Evolutionary conservation across 2,888 invertebrate species (phyloP).

Genomic region (Barypeithes pellucidus): DNA sequence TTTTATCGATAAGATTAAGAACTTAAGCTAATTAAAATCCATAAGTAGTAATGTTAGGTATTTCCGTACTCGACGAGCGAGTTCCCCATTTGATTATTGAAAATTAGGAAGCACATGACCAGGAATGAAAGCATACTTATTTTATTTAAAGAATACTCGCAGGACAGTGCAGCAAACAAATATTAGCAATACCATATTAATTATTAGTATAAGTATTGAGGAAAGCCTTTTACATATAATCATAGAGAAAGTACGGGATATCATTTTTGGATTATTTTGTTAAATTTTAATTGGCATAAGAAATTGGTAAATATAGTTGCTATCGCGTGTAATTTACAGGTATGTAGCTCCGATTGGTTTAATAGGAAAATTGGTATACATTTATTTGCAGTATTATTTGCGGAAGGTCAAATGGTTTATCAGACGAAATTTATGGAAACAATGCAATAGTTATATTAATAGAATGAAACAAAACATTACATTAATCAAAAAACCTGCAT

Average conservation of each 20-base stretch:
- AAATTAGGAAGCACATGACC: constrained; percentile 24
- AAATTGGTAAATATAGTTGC: constrained; percentile 19
- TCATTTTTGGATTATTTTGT: constrained; percentile 8
- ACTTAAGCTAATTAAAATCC: no score
- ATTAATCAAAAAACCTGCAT: no score
- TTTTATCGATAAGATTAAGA: no score
- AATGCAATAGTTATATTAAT: no score
- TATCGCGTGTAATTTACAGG: neutral
- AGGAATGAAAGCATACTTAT: constrained; percentile 21
- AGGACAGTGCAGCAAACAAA: constrained; percentile 31
- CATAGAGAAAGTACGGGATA: constrained; percentile 39
- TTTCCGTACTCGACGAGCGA: neutral
- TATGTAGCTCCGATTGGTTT: neutral
- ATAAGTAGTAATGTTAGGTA: neutral
- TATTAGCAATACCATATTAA: constrained; percentile 35
- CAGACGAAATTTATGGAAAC: no score
- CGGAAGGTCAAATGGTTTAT: no score
- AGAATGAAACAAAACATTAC: no score
- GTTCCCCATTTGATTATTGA: neutral
- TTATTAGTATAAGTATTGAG: constrained; percentile 40
- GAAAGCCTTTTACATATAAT: constrained; percentile 43
- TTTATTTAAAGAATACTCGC: constrained; percentile 28
- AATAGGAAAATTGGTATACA: no score
- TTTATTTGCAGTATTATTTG: no score
- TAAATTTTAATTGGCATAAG: constrained; percentile 13